Base-by-base conservation (phyloP, 1,140 invertebrate genomes). In the Mizuhopecten yessoensis region DNA sequence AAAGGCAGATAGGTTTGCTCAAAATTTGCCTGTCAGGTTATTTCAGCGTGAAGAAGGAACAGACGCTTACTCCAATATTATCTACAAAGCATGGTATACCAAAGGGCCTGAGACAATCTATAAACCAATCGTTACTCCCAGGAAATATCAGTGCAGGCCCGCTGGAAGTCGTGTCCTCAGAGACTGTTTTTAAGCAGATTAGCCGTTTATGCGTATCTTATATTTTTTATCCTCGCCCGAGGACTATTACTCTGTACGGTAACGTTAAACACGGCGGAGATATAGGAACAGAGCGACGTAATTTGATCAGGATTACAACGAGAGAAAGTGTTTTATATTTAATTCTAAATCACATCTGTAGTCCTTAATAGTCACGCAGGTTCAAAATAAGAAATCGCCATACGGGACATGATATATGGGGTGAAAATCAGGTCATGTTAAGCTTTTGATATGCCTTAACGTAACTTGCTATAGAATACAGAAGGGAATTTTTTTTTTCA, bases 301-400 rank as follows among this genome's bases (percentile, higher is more conserved):
- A 75, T 75, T 75, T 75, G 57, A 75, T 75, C 57, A n/a, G 23
- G 23, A 75, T 75, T 75, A 75, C 57, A n/a, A 7, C 23, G 1
- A 45, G 57, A n/a, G 57, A 29, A 75, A 75, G n/a, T 75, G 57
- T 75, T 75, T 75, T 75, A 75, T 75, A 75, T 75, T 75, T 75
- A 75, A 75, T 5, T 29, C 57, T 17, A 75, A 75, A 75, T 75
- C 57, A 75, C 57, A 75, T 75, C 57, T 75, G 23, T 75, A 3
- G 23, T 75, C n/a, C 57, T 75, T 75, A 5, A 29, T 75, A 75
- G 57, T n/a, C 23, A n/a, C 3, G 57, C 57, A 75, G n/a, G 57
- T 29, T 75, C 57, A 75, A 75, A 75, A 75, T 23, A 75, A n/a
- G 0, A 75, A 75, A 75, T n/a, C 5, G 23, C n/a, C 57, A 75